A percentile compares a stretch with the other conserved stretches of the same genome.
These are phyloP conservation scores for Callopanchax toddi DNA, from an alignment of 2,113 vertebrate genomes.

Conservation along the genomic window DNA sequence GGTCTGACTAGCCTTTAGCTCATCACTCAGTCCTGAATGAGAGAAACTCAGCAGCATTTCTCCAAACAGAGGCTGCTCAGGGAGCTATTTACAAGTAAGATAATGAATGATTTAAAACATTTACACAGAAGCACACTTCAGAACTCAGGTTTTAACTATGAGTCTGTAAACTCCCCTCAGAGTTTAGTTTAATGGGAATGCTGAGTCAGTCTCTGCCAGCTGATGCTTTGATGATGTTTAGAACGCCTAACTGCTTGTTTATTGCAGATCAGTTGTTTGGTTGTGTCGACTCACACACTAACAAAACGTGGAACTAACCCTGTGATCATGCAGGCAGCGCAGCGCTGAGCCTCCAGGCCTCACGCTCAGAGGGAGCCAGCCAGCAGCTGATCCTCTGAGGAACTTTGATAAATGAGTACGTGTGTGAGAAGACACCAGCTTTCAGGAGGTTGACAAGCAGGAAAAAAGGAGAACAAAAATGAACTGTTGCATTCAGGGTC, in stretches of 20 bases:
- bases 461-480: conserved; percentile 46
- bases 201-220: neutral
- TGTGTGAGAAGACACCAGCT: conserved; percentile 1
- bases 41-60: too few species aligned
- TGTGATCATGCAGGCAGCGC: neutral
- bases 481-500: conserved; percentile 28
- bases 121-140: too few species aligned
- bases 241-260: too few species aligned
- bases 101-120: too few species aligned
- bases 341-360: neutral
- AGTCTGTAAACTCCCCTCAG: too few species aligned
- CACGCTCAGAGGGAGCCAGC: conserved; percentile 8
- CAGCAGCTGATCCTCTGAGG: conserved; percentile 27
- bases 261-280: too few species aligned
- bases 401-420: conserved; percentile 23
- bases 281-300: neutral
- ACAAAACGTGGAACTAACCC: neutral
- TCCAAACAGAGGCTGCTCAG: too few species aligned
- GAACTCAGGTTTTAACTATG: too few species aligned
- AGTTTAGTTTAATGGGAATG: conserved; percentile 16
- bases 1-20: too few species aligned
- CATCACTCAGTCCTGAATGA: too few species aligned
- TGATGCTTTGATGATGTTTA: too few species aligned
- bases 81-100: too few species aligned
- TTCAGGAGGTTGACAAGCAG: conserved; percentile 48